Base-by-base conservation (phyloP, 1,140 invertebrate species). In the Drosophila ironensis region DNA sequence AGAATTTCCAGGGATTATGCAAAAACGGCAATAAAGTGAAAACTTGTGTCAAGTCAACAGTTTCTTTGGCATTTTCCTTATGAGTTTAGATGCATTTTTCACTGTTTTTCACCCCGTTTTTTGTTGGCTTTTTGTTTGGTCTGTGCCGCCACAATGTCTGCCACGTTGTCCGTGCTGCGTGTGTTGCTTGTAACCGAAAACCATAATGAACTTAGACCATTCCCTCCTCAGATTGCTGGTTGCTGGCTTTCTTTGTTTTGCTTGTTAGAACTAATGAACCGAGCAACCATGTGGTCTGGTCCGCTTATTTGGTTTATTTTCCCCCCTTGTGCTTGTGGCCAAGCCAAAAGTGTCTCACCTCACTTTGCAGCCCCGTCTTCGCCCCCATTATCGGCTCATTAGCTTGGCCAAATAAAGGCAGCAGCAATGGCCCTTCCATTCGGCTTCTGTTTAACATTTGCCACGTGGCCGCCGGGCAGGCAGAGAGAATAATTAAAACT, bases 131-230 rank as follows among this genome's bases (percentile, higher is more conserved):
- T n/a, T n/a, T n/a, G 69, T 71, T 56, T 66, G 53, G n/a, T 53
- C 59, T 28, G 73, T 48, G 61, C 22, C 53, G 54, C 72, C 33
- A 51, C 52, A 46, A 33, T 71, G 68, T 64, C 54, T 61, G 47
- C 44, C 66, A 17, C 52, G 40, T 59, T 56, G 57, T 57, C 38
- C 57, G 66, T 44, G 33, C 37, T 16, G 25, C 41, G 22, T 40
- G 33, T 30, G 33, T 42, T 44, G 20, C 11, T 22, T 72, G 78
- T 44, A 82, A 82, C 53, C 57, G 50, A 33, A 84, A 70, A 73
- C 77, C 78, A 66, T 73, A 86, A 84, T 73, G 57, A 73, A 78
- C 69, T 82, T 73, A 82, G 41, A 57, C n/a, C 35, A 47, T 42
- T 77, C 37, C 41, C 20, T 12, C 12, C 9, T 22, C 11, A 19